Base-by-base conservation (phyloP, 2,888 invertebrate genomes). In the Caenorhabditis sp. region DNA sequence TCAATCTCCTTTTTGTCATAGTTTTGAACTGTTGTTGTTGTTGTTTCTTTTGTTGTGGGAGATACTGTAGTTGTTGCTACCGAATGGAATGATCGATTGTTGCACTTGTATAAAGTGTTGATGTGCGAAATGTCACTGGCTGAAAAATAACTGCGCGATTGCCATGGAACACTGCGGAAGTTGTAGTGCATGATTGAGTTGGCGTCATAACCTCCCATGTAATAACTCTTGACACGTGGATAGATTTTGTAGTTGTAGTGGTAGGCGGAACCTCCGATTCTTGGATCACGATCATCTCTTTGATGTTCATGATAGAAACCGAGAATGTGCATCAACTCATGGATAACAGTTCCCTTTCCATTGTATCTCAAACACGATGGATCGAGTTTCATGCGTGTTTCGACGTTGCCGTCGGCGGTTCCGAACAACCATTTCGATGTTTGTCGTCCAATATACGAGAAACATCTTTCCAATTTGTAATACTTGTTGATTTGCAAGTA, bases 141-240 rank as follows among this genome's bases (percentile, higher is more conserved):
- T 12, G 71, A 72, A 73, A 79, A 79, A 43, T 73, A 64, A 36
- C 61, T 62, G 55, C 79, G 60, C 43, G 62, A 53, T 19, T 67
- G 59, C 67, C 76, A 73, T 55, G 75, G 72, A 37, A 79, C 69
- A 24, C 64, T 73, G 4, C 19, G 55, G 64, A 79, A 77, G 62
- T 79, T 79, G 77, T 79, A 79, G 65, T 79, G 79, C 79, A 79
- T 79, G 59, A 79, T 79, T n/a, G 79, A 79, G n/a, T 70, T 69
- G 57, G 69, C 62, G 50, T 79, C 79, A 36, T 79, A 79, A 14
- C 60, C 70, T 17, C 79, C 77, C 79, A 79, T 79, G 54, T 79
- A 79, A 66, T 68, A 77, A 0, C 77, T 68, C 31, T 66, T 66
- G 31, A 55, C 54, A 36, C 79, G 71, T 17, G 70, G 72, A 37